phyloP scores from a whole-genome alignment of 2,797 vertebrate genomes.

The Typhlichthys subterraneus region DNA sequence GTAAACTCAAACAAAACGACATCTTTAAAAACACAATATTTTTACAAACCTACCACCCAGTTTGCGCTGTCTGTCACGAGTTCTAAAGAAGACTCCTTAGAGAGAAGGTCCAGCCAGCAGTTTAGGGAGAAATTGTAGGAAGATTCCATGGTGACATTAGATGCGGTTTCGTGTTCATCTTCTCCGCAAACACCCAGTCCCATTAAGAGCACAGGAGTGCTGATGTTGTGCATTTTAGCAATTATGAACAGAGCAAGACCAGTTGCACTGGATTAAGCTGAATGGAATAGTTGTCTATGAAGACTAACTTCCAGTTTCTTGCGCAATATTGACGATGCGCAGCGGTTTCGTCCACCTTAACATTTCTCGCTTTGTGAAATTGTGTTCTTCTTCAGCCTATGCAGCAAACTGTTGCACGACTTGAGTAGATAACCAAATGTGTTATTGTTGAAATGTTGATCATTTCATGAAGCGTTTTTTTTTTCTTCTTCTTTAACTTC shows the following conservation, averaged over 20 bases:
- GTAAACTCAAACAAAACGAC: neutral
- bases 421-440: no score
- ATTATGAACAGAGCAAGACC: neutral
- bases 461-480: no score
- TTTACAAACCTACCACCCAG: constrained; percentile 55
- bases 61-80: constrained; percentile 72
- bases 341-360: no score
- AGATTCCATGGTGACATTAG: constrained; percentile 42
- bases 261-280: neutral
- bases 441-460: no score
- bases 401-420: no score
- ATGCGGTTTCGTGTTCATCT: constrained; percentile 56
- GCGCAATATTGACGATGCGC: no score
- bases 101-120: constrained; percentile 80
- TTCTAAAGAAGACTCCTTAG: constrained; percentile 71
- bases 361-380: no score
- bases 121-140: constrained; percentile 70
- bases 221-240: constrained; percentile 67
- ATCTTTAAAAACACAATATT: neutral
- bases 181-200: constrained; percentile 59
- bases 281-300: no score
- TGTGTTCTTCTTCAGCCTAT: no score
- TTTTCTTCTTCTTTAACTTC: no score
- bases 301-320: no score
- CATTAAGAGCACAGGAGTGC: constrained; percentile 41